phyloP scores from a whole-genome alignment of 2,888 invertebrate species.

The Papilio demoleus region DNA sequence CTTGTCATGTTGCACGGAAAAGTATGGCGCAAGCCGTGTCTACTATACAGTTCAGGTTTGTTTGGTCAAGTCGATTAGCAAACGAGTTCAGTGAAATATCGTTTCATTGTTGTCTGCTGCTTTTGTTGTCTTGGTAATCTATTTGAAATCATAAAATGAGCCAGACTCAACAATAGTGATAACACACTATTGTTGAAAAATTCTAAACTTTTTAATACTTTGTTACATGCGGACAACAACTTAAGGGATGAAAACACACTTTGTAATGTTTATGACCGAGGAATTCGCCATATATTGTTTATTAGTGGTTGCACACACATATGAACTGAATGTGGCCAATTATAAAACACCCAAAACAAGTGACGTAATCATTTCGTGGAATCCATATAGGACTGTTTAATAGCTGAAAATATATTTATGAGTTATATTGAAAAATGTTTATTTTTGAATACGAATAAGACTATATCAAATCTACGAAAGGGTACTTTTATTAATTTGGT shows the following conservation, averaged over 20 bases:
- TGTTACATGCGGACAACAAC: background rate
- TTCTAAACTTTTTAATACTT: background rate
- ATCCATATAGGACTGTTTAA: background rate
- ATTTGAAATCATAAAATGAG: background rate
- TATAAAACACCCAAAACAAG: background rate
- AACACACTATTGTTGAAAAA: background rate
- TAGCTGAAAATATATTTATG: background rate
- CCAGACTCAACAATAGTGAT: background rate
- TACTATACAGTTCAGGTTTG: conserved; percentile 28
- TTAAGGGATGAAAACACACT: background rate
- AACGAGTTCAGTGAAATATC: conserved; percentile 22
- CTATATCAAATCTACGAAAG: no score
- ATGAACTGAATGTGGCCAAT: background rate
- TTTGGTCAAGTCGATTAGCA: conserved; percentile 32
- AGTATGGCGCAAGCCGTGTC: conserved; percentile 35
- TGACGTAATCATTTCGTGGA: background rate
- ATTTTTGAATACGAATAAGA: background rate
- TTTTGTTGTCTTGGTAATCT: background rate
- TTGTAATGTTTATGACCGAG: background rate
- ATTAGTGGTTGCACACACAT: background rate
- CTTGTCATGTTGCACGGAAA: conserved; percentile 35
- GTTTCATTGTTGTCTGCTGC: background rate
- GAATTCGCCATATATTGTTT: background rate
- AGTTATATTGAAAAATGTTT: background rate
- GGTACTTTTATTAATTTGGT: no score